A percentile compares a stretch with the other conserved stretches of the same genome.
Conservation (phyloP, 2,888 invertebrate species). For the Drosophila borealis region DNA sequence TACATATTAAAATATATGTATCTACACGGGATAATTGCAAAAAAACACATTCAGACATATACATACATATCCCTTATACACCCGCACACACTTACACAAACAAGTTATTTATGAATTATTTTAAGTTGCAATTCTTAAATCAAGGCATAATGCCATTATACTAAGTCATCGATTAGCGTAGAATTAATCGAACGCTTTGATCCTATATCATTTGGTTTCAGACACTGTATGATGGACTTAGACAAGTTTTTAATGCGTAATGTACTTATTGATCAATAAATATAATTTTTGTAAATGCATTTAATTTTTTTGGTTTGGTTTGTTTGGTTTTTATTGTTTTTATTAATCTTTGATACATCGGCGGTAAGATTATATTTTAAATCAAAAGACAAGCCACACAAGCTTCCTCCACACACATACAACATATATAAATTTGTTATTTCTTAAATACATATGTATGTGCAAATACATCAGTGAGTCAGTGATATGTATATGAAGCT, state of each 20-base stretch:
- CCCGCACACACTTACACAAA: neutral
- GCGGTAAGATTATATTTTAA: conserved; percentile 11
- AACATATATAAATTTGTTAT: too few species aligned
- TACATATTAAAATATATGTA: too few species aligned
- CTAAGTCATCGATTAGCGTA: too few species aligned
- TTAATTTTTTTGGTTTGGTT: neutral
- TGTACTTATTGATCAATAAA: conserved; percentile 17
- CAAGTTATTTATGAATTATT: neutral
- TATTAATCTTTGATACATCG: neutral
- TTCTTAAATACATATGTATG: too few species aligned
- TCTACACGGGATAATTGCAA: neutral
- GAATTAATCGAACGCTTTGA: too few species aligned
- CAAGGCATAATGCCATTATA: too few species aligned
- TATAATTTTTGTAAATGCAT: conserved; percentile 1
- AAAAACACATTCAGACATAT: neutral
- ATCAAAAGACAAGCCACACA: neutral
- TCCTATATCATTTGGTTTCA: too few species aligned
- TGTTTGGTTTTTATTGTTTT: conserved; percentile 1
- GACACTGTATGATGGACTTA: too few species aligned
- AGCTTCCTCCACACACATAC: neutral
- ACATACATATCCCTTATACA: too few species aligned
- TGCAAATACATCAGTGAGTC: too few species aligned
- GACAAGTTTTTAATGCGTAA: too few species aligned
- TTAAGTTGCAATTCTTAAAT: neutral
- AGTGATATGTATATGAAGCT: too few species aligned